Percentiles rank a stretch among this genome's conserved stretches.
These are phyloP conservation scores for Iphiclides podalirius DNA, from an alignment of 2,888 invertebrate species.

Conservation along the genomic window DNA sequence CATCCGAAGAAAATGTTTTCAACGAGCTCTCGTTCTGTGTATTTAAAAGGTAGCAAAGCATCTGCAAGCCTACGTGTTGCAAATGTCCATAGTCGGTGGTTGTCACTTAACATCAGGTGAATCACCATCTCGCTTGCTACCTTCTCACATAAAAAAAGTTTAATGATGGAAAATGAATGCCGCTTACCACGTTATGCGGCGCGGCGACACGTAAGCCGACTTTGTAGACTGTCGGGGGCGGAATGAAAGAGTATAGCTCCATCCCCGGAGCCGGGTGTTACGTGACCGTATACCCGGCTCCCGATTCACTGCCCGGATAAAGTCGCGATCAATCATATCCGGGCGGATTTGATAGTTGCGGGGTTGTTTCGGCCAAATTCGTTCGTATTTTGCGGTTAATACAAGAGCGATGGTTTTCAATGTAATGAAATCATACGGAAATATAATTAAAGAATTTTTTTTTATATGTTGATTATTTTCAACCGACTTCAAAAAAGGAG, in stretches of 20 bases:
- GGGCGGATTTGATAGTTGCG: conserved; percentile 7
- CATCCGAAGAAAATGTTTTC: background rate
- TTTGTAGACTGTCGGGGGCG: conserved; percentile 12
- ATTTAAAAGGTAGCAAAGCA: too few species aligned
- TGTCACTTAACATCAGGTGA: too few species aligned
- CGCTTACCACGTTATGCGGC: conserved; percentile 1
- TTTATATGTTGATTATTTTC: too few species aligned
- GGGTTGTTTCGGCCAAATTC: conserved; percentile 2
- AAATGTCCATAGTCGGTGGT: too few species aligned
- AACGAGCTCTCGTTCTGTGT: too few species aligned
- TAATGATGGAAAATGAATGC: too few species aligned
- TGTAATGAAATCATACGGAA: too few species aligned
- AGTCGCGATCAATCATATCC: conserved; percentile 24
- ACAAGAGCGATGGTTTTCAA: too few species aligned
- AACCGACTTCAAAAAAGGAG: too few species aligned
- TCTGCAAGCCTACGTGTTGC: too few species aligned
- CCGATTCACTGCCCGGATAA: conserved; percentile 23
- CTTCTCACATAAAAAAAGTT: too few species aligned
- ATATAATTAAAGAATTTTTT: conserved; percentile 1
- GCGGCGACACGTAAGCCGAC: background rate
- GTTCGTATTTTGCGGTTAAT: background rate
- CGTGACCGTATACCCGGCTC: conserved; percentile 23
- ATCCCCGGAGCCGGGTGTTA: conserved; percentile 15
- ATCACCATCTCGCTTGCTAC: too few species aligned
- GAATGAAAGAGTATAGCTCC: conserved; percentile 23